These are phyloP conservation scores for Danio tinwini DNA, from an alignment of 2,797 vertebrate species.

Conservation along the genomic window DNA sequence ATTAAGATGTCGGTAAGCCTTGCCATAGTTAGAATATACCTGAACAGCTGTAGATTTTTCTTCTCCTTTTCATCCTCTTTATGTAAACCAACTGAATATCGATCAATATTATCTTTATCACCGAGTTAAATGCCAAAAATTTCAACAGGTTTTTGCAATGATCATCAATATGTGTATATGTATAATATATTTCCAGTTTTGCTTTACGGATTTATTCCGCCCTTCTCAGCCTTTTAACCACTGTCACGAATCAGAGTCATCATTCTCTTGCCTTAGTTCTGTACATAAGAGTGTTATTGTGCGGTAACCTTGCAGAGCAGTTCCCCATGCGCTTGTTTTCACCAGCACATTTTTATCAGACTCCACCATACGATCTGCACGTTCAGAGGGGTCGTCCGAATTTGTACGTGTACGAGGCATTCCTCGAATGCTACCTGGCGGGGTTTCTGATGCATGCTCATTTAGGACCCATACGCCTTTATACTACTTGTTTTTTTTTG, in stretches of 20 bases:
- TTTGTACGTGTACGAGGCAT: slow-evolving; percentile 29
- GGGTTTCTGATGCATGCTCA: slow-evolving; percentile 53
- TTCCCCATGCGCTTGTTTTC: slow-evolving; percentile 31
- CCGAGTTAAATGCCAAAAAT: slow-evolving; percentile 80
- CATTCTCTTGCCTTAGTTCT: slow-evolving; percentile 73
- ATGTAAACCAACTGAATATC: slow-evolving; percentile 68
- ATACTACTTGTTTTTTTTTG: slow-evolving; percentile 19
- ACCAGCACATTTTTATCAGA: slow-evolving; percentile 28
- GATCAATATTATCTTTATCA: slow-evolving; percentile 72
- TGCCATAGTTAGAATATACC: slow-evolving; percentile 70
- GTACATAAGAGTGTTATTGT: slow-evolving; percentile 61
- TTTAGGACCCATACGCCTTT: slow-evolving; percentile 45
- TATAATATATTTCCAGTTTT: slow-evolving; percentile 75
- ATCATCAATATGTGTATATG: slow-evolving; percentile 69
- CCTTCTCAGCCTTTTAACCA: slow-evolving; percentile 68
- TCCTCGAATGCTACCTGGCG: slow-evolving; percentile 22
- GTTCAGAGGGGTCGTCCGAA: slow-evolving; percentile 41
- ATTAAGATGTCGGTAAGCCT: slow-evolving; percentile 70
- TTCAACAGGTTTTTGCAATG: slow-evolving; percentile 70
- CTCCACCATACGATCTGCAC: slow-evolving; percentile 31
- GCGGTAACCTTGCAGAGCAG: slow-evolving; percentile 64
- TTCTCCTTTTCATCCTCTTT: slow-evolving; percentile 70
- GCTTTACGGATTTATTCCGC: slow-evolving; percentile 72
- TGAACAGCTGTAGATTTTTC: slow-evolving; percentile 71
- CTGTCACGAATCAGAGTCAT: slow-evolving; percentile 62